A percentile compares a stretch with the other conserved stretches of the same genome.
phyloP scores from a whole-genome alignment of 2,113 vertebrate genomes.

The Psammodynastes pulverulentus region DNA sequence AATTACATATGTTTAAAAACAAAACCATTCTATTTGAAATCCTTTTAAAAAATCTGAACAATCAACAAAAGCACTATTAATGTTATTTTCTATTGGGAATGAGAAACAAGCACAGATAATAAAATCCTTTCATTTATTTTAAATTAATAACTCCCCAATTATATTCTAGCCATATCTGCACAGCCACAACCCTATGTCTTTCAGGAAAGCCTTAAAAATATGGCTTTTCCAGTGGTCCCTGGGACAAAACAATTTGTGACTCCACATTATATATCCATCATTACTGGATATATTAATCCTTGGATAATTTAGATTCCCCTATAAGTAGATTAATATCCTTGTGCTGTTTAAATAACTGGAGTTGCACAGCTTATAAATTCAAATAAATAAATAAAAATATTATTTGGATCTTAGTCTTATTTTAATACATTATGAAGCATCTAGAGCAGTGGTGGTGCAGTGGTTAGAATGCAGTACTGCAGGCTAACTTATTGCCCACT shows the following conservation, averaged over 20 bases:
- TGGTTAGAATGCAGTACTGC: no score
- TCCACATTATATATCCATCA: background rate
- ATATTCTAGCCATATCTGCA: background rate
- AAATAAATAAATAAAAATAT: no score
- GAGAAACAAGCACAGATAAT: background rate
- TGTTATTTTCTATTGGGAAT: background rate
- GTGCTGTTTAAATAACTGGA: background rate
- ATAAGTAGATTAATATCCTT: background rate
- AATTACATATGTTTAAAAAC: background rate
- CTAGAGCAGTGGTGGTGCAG: no score
- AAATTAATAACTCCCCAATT: background rate
- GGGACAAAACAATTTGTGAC: background rate
- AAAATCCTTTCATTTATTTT: background rate
- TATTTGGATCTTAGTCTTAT: no score
- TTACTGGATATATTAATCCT: background rate
- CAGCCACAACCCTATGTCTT: background rate
- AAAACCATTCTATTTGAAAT: background rate
- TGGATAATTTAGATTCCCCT: background rate
- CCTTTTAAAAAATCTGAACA: background rate
- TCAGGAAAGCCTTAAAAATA: background rate
- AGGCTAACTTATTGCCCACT: no score
- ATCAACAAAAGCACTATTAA: rapidly evolving
- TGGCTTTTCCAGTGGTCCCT: background rate
- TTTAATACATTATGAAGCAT: no score
- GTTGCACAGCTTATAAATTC: background rate